Conservation (phyloP, 2,888 invertebrate genomes). For the Agrypnus murinus region DNA sequence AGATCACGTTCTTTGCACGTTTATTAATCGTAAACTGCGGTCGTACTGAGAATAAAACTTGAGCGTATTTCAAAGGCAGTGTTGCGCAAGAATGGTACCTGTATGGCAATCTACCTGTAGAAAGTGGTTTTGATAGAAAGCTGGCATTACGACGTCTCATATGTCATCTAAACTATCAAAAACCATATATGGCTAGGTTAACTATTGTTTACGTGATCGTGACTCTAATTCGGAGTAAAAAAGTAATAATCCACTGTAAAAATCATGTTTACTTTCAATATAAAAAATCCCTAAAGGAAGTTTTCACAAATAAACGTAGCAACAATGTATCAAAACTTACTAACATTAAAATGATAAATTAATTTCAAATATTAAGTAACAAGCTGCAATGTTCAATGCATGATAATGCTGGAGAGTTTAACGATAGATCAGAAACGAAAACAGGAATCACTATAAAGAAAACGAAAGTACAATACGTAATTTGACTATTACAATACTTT, state of each 20-base stretch:
- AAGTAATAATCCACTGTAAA: not conserved
- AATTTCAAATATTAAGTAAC: not conserved
- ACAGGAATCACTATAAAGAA: not conserved
- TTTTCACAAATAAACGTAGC: not conserved
- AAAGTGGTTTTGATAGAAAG: constrained; percentile 52
- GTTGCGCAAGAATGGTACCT: constrained; percentile 56
- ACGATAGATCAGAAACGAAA: constrained; percentile 26
- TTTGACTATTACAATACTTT: no score
- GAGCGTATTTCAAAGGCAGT: constrained; percentile 43
- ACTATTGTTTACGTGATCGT: not conserved
- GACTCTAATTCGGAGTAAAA: not conserved
- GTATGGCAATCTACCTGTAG: constrained; percentile 54
- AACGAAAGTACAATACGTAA: not conserved
- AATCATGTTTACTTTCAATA: not conserved
- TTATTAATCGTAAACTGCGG: constrained; percentile 32
- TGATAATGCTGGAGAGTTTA: constrained; percentile 12
- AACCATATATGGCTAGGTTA: constrained; percentile 17
- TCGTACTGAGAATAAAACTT: constrained; percentile 36
- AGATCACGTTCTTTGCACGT: constrained; percentile 13
- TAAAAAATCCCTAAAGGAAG: not conserved
- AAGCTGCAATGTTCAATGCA: not conserved
- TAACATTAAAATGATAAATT: not conserved
- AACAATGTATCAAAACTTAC: not conserved
- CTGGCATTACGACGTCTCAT: constrained; percentile 12
- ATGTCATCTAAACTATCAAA: constrained; percentile 17